Evolutionary conservation across 2,888 invertebrate species (phyloP).

Genomic region (Synanthedon andrenaeformis): DNA sequence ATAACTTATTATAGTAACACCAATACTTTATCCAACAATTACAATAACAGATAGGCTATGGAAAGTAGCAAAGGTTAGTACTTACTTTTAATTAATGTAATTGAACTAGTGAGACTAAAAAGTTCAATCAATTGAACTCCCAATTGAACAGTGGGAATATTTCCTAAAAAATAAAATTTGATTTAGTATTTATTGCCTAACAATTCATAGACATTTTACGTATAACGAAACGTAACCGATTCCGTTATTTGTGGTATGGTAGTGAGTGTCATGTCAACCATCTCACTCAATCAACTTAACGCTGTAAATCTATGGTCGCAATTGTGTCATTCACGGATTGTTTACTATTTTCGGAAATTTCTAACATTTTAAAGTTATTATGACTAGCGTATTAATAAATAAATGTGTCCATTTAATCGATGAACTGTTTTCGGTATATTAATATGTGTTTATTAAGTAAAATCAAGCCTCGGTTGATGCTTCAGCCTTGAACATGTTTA

Average conservation of each 20-base stretch:
- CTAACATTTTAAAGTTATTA: neutral
- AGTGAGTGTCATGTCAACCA: conserved; percentile 16
- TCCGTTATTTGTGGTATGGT: conserved; percentile 48
- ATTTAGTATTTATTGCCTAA: too few species aligned
- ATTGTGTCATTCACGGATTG: conserved; percentile 62
- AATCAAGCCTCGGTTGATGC: conserved; percentile 12
- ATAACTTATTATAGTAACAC: too few species aligned
- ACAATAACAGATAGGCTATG: too few species aligned
- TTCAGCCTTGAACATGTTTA: conserved; percentile 48
- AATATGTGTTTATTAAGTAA: conserved; percentile 3
- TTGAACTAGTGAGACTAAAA: too few species aligned
- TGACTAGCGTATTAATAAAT: conserved; percentile 16
- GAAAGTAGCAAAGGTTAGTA: too few species aligned
- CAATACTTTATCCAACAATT: too few species aligned
- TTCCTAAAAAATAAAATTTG: too few species aligned
- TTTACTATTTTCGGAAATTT: conserved; percentile 57
- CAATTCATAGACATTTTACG: conserved; percentile 8
- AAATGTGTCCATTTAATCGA: conserved; percentile 13
- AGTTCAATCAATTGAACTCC: too few species aligned
- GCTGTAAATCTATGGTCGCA: conserved; percentile 63
- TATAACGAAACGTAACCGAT: conserved; percentile 25
- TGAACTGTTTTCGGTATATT: too few species aligned
- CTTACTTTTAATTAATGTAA: too few species aligned
- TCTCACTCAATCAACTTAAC: conserved; percentile 27
- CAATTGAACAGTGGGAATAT: too few species aligned